Evolutionary conservation across 1,140 invertebrate genomes (phyloP), one percentile per base, ranked within the genome.

Genomic region (Drosophila tani): DNA sequence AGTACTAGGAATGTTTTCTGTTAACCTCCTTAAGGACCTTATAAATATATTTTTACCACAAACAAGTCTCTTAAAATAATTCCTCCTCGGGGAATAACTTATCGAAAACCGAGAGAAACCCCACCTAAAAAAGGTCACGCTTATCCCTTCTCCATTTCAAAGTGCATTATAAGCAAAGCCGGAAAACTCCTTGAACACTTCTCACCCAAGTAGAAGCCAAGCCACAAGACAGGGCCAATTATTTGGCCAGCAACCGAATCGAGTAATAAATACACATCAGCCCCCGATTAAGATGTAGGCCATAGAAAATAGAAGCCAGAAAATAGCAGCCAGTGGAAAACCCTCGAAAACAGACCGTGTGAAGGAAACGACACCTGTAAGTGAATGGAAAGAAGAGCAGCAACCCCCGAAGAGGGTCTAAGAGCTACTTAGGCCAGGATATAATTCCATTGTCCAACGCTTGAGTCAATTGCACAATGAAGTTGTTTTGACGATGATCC

Each of bases 401-500:
- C 70, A 68, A 66, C 70, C 79, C 77, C 53, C 58, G 51, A 21
- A 46, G 43, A 71, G 12, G 12, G 50, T 35, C 62, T 47, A 62
- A 50, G 74, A 43, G 75, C 79, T 82, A 82, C 68, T 82, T 74
- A 73, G 58, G 38, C 62, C 27, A 62, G 59, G 59, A 73, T 78
- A 63, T 43, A 55, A 51, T 58, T 49, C 24, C 41, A 59, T 60
- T 79, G 66, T 79, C n/a, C 17, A 49, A 14, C 51, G 46, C 62
- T 17, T 14, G 49, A 66, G 67, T 45, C 83, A 87, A 87, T 82
- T 86, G 73, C 58, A 75, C 81, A 90, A 88, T 88, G 81, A 90
- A 88, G 81, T 84, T 88, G 81, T 88, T 90, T 84, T 81, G 77
- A 88, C 79, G 81, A 74, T 75, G 67, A 78, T 79, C 74, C 38